A percentile compares a stretch with the other conserved stretches of the same genome.
Evolutionary conservation across 2,797 vertebrate genomes (phyloP).

Genomic region (Alosa sapidissima): DNA sequence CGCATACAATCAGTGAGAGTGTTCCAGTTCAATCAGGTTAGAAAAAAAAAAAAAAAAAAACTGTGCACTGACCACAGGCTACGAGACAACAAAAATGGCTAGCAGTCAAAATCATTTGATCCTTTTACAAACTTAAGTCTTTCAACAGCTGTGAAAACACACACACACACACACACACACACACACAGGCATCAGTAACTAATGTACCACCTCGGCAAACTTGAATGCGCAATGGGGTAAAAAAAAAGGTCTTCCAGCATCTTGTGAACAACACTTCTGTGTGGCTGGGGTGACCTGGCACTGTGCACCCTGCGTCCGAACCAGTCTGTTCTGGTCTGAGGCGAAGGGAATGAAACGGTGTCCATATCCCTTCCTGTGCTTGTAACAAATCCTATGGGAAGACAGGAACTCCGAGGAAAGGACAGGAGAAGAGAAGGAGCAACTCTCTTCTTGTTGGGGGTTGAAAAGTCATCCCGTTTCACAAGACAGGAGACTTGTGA

Average conservation of each 20-base stretch:
- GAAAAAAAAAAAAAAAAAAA: too few relatives aligned
- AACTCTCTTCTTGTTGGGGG: not conserved
- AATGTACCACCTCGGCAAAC: not conserved
- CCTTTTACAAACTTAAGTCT: not conserved
- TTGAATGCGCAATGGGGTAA: not conserved
- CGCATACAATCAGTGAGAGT: not conserved
- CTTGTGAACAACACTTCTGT: not conserved
- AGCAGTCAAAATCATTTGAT: not conserved
- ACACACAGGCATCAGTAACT: constrained; percentile 12
- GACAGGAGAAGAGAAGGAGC: not conserved
- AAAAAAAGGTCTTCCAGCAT: not conserved
- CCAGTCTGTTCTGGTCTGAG: not conserved
- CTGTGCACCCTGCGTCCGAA: not conserved
- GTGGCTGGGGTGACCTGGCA: not conserved
- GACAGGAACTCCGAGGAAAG: not conserved
- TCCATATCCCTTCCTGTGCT: not conserved
- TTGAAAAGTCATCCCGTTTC: not conserved
- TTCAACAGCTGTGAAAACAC: constrained; percentile 13
- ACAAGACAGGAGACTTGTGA: not conserved
- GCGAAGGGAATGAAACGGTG: not conserved
- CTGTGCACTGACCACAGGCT: not conserved
- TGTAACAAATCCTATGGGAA: not conserved
- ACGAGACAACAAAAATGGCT: not conserved
- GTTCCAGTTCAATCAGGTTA: constrained; percentile 14
- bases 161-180: too few relatives aligned